phyloP scores from a whole-genome alignment of 1,140 invertebrate species.

The Trichogramma pretiosum region DNA sequence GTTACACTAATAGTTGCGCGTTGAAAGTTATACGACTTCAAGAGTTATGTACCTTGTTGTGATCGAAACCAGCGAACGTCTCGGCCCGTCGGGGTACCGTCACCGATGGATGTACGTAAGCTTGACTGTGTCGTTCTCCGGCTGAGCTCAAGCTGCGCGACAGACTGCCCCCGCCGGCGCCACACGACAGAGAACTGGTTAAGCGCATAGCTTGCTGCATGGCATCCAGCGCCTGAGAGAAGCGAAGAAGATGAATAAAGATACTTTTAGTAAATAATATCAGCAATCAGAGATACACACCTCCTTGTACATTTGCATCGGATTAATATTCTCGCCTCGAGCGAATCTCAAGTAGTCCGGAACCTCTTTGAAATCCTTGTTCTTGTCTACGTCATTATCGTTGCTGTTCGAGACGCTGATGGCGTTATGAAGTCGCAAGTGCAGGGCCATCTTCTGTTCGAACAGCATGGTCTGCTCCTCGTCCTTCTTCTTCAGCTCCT shows the following conservation, averaged over 20 bases:
- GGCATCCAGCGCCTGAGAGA: constrained; percentile 32
- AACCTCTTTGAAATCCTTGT: constrained; percentile 31
- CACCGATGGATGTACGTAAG: constrained; percentile 71
- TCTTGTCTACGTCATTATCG: constrained; percentile 32
- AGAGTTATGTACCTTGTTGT: constrained; percentile 42
- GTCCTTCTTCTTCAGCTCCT: constrained; percentile 74
- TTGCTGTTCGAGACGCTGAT: constrained; percentile 42
- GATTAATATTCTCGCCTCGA: constrained; percentile 35
- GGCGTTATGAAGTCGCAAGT: constrained; percentile 66
- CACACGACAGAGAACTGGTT: constrained; percentile 55
- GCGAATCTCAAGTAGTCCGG: constrained; percentile 38
- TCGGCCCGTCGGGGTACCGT: constrained; percentile 74
- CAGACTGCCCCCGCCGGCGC: constrained; percentile 63
- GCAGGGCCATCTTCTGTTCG: constrained; percentile 80
- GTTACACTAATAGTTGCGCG: too few relatives aligned
- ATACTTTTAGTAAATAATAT: constrained; percentile 5
- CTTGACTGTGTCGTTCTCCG: constrained; percentile 77
- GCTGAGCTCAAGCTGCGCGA: constrained; percentile 85
- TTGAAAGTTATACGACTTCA: too few relatives aligned
- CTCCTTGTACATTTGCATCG: constrained; percentile 37
- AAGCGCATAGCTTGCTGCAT: constrained; percentile 61
- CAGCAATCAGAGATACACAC: constrained; percentile 20
- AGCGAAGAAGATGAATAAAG: not conserved
- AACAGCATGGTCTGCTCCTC: constrained; percentile 73
- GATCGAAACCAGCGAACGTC: constrained; percentile 91